These are phyloP conservation scores for Australoheros facetus DNA, from an alignment of 2,797 vertebrate genomes.

Conservation along the genomic window DNA sequence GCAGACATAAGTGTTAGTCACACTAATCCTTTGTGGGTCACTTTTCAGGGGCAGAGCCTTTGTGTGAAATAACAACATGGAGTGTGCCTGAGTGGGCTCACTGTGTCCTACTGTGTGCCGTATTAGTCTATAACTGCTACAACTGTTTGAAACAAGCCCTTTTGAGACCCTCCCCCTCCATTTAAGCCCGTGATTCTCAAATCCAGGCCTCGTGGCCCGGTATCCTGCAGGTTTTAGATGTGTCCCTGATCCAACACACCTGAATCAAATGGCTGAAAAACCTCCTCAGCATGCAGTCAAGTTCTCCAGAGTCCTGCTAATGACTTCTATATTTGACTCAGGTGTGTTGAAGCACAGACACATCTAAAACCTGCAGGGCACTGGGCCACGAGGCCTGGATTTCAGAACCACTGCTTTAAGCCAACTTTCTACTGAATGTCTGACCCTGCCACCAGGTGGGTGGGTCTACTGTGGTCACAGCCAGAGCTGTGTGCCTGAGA, in stretches of 20 bases:
- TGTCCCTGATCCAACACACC: no score
- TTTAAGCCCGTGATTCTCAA: neutral
- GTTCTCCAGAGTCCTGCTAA: no score
- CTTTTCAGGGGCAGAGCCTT: neutral
- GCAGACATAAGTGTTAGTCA: no score
- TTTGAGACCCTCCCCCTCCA: fast-evolving
- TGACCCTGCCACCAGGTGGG: neutral
- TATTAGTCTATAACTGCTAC: neutral
- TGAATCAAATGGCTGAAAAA: no score
- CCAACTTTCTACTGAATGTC: neutral
- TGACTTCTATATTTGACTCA: no score
- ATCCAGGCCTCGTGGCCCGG: no score
- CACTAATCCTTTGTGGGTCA: neutral
- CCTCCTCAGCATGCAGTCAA: no score
- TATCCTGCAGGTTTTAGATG: no score
- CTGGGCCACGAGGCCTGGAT: no score
- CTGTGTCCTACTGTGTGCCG: neutral
- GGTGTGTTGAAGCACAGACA: no score
- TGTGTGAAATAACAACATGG: neutral
- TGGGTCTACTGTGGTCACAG: neutral
- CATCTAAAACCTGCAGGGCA: no score
- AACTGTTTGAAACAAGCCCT: fast-evolving
- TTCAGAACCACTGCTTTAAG: neutral
- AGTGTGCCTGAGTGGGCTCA: neutral
- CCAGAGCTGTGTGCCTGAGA: neutral